Conservation (phyloP, 2,797 vertebrate species). For the Pteronotus mesoamericanus region DNA sequence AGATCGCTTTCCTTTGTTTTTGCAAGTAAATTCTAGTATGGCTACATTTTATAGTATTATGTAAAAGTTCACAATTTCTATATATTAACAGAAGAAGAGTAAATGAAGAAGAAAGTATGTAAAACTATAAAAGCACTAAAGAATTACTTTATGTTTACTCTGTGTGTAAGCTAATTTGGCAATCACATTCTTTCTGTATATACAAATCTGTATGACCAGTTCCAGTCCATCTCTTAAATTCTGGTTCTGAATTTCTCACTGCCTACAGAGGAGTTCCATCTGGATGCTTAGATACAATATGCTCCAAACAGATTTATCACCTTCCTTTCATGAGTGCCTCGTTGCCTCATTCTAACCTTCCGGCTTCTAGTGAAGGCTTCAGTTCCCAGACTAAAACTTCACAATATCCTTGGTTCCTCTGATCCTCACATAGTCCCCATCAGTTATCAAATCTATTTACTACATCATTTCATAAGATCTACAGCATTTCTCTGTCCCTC, state of each 20-base stretch:
- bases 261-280: not conserved
- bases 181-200: not conserved
- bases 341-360: not conserved
- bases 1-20: not conserved
- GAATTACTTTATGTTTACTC: not conserved
- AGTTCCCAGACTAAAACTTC: not conserved
- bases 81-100: not conserved
- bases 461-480: not conserved
- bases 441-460: not conserved
- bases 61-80: not conserved
- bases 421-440: not conserved
- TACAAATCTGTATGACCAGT: not conserved
- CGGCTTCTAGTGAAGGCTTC: not conserved
- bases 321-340: not conserved
- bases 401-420: not conserved
- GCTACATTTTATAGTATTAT: not conserved
- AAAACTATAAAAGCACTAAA: not conserved
- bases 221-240: not conserved
- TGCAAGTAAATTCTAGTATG: not conserved
- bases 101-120: not conserved
- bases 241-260: not conserved
- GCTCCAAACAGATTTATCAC: not conserved
- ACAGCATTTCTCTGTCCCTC: not conserved
- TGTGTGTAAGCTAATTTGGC: not conserved
- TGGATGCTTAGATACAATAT: not conserved